phyloP scores from a whole-genome alignment of 1,140 invertebrate genomes.

The Ceratitis capitata region DNA sequence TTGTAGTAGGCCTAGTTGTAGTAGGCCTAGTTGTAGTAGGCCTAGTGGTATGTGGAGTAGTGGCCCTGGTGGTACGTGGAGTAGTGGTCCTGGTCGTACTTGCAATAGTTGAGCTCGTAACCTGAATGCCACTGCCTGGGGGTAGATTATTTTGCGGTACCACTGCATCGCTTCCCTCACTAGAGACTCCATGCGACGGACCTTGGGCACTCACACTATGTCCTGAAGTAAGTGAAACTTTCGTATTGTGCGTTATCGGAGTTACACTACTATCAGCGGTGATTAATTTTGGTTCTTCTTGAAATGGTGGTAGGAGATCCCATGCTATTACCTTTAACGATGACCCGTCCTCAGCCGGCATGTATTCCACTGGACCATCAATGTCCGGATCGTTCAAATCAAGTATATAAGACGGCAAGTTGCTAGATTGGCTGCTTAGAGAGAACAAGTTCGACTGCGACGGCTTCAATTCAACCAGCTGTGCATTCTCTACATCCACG shows the following conservation, averaged over 20 bases:
- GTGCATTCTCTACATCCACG: slow-evolving; percentile 58
- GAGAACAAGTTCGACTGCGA: not conserved
- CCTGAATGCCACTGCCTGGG: not conserved
- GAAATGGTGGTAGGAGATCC: slow-evolving; percentile 57
- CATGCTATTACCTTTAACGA: slow-evolving; percentile 59
- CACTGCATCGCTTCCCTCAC: not conserved
- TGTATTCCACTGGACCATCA: slow-evolving; percentile 56
- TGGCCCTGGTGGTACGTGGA: slow-evolving; percentile 1
- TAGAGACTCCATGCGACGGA: not conserved
- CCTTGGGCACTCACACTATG: not conserved
- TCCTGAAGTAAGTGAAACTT: slow-evolving; percentile 46
- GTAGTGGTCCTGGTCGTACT: slow-evolving; percentile 31
- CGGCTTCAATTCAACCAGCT: slow-evolving; percentile 49
- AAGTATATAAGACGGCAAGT: slow-evolving; percentile 53
- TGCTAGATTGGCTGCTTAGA: slow-evolving; percentile 25
- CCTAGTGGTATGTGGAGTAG: slow-evolving; percentile 41
- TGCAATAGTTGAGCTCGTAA: slow-evolving; percentile 3
- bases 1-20: too few relatives aligned
- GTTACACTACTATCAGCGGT: slow-evolving; percentile 52
- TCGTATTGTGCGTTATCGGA: slow-evolving; percentile 52
- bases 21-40: slow-evolving; percentile 44
- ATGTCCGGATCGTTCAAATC: slow-evolving; percentile 58
- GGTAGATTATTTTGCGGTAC: not conserved
- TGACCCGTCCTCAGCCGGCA: slow-evolving; percentile 48
- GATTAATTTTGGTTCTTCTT: slow-evolving; percentile 50